Evolutionary conservation across 2,113 vertebrate genomes (phyloP).

Genomic region (Odocoileus virginianus): DNA sequence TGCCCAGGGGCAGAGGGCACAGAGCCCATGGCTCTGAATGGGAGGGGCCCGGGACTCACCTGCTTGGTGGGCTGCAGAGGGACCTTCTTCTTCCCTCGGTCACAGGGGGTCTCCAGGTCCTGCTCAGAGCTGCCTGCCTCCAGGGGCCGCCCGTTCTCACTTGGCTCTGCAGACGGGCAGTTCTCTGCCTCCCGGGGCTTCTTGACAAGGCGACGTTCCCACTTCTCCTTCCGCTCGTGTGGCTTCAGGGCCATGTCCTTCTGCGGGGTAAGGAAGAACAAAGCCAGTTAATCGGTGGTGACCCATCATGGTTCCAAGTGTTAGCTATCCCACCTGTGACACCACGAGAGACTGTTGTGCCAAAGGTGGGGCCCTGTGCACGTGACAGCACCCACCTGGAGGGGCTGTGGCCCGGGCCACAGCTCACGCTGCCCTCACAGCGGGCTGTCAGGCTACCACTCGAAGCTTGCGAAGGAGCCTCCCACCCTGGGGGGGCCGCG

Average conservation of each 20-base stretch:
- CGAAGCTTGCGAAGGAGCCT: not conserved
- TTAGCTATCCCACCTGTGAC: not conserved
- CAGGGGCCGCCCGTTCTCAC: slow-evolving; percentile 89
- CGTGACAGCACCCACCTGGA: not conserved
- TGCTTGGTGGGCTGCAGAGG: slow-evolving; percentile 92
- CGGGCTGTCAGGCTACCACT: not conserved
- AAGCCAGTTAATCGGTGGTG: not conserved
- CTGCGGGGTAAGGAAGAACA: slow-evolving; percentile 74
- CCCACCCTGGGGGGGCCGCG: not conserved
- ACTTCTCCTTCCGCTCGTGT: slow-evolving; percentile 90
- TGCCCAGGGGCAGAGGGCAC: not conserved
- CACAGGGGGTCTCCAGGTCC: slow-evolving; percentile 89
- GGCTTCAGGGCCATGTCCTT: slow-evolving; percentile 90
- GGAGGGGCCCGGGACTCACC: slow-evolving; percentile 79
- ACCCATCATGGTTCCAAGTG: accelerated
- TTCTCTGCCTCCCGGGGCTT: slow-evolving; percentile 89
- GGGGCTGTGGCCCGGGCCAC: not conserved
- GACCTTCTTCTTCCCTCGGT: slow-evolving; percentile 90
- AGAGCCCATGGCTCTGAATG: not conserved
- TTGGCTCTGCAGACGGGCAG: slow-evolving; percentile 86
- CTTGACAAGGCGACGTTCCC: slow-evolving; percentile 86
- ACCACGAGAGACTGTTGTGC: not conserved
- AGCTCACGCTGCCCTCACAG: accelerated
- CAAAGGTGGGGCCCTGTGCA: not conserved
- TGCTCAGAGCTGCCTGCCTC: slow-evolving; percentile 85